phyloP scores from a whole-genome alignment of 2,113 vertebrate genomes.

The Osmerus mordax region DNA sequence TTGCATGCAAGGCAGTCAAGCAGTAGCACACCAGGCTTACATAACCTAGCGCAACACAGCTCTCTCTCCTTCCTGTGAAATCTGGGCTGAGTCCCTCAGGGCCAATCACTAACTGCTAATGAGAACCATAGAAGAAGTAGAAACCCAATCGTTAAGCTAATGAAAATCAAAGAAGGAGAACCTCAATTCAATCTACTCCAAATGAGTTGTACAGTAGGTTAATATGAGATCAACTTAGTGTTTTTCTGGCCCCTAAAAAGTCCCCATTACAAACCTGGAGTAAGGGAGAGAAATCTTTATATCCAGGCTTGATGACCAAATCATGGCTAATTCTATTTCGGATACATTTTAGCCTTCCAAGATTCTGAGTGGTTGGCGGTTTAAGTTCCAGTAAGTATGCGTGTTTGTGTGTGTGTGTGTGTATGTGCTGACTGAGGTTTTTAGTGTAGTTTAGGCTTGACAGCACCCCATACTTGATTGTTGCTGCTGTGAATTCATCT shows the following conservation, averaged over 20 bases:
- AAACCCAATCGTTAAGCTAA: too few species aligned
- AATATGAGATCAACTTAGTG: slow-evolving; percentile 8
- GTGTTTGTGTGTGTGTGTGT: neutral
- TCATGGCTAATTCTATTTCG: neutral
- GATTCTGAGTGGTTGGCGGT: neutral
- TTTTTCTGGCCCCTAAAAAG: too few species aligned
- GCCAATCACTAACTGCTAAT: slow-evolving; percentile 44
- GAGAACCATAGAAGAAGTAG: slow-evolving; percentile 29
- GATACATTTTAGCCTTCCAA: slow-evolving; percentile 3
- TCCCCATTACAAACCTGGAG: too few species aligned
- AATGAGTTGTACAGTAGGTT: slow-evolving; percentile 31
- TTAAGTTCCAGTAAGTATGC: neutral
- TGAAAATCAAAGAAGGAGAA: slow-evolving; percentile 22
- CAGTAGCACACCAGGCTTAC: slow-evolving; percentile 51
- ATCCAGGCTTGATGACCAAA: neutral
- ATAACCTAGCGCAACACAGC: slow-evolving; percentile 46
- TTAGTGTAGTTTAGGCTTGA: slow-evolving; percentile 32
- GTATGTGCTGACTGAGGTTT: neutral
- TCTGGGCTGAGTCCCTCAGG: slow-evolving; percentile 56
- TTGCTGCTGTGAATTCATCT: slow-evolving; percentile 48
- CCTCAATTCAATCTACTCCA: slow-evolving; percentile 33
- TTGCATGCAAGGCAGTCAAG: slow-evolving; percentile 27
- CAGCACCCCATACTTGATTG: slow-evolving; percentile 31
- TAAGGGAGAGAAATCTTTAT: neutral
- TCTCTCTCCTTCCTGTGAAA: slow-evolving; percentile 45